Conservation (phyloP, 2,888 invertebrate genomes). For the Acrocyrtus sp. region DNA sequence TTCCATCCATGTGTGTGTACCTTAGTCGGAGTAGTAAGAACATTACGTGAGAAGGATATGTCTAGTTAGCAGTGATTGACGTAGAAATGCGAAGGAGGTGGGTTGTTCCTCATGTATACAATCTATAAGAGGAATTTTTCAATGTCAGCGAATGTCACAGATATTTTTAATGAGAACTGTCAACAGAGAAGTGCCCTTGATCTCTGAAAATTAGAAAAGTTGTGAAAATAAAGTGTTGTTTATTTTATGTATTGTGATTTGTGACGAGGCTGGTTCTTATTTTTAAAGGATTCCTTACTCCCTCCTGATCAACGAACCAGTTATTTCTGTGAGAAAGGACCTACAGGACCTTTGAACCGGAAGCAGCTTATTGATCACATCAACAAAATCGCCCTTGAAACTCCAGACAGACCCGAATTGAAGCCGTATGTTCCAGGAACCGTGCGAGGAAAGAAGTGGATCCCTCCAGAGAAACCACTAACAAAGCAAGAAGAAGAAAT, state of each 20-base stretch:
- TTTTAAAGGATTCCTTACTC: conserved; percentile 90
- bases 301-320: conserved; percentile 96
- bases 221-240: background rate
- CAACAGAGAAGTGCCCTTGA: no score
- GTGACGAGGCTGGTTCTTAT: no score
- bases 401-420: conserved; percentile 95
- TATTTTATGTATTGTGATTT: background rate
- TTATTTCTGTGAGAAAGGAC: conserved; percentile 94
- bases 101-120: no score
- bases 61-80: no score
- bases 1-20: no score
- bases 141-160: no score
- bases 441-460: conserved; percentile 93
- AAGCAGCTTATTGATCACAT: conserved; percentile 96
- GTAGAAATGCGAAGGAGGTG: no score
- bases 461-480: conserved; percentile 76
- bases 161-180: no score
- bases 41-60: no score
- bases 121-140: no score
- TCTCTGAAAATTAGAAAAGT: no score
- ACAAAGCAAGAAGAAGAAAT: conserved; percentile 91
- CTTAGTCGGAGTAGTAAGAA: no score
- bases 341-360: conserved; percentile 95
- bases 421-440: conserved; percentile 93
- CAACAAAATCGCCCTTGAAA: conserved; percentile 97